Evolutionary conservation across 2,797 vertebrate species (phyloP), one percentile per base, ranked within the genome.

Genomic region (Oreochromis mossambicus): DNA sequence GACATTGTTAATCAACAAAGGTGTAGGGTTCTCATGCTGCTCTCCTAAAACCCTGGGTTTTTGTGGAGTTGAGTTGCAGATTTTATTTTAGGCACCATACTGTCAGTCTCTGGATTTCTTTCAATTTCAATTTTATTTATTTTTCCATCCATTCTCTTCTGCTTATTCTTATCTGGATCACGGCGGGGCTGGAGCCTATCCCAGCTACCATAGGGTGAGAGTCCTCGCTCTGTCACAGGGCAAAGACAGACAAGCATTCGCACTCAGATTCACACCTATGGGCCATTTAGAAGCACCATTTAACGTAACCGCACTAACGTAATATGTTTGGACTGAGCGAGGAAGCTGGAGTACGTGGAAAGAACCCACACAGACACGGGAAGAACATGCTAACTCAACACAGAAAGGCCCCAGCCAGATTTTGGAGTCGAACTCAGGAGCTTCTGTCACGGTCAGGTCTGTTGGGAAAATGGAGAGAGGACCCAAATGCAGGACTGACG

Each of bases 221-320:
- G 29, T 34, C 5, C 32, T 19, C 9, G 1, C 29, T 34, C 56
- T 0, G 56, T 19, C 56, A 61, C 9, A 19, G 56, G 6, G 29
- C 56, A n/a, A 61, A 61, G 17, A 7, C 29, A 34, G 56, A n/a
- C 56, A 1, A 52, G n/a, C 34, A 52, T 21, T 24, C 6, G 1
- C 51, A 61, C 29, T 61, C 56, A 61, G 29, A 34, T 61, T 34
- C 6, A 61, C 56, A 34, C 29, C 29, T 61, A 1, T 0, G 2
- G 15, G 29, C 15, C 15, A 34, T 61, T 61, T 19, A 61, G 56
- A 61, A 61, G 29, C 29, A 61, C 29, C 15, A 2, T 19, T 34
- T 61, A 7, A 19, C 5, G 1, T 19, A 34, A 34, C 29, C 1
- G 9, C 29, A 61, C 56, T 61, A 61, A 61, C 56, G 26, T 26